A percentile compares a stretch with the other conserved stretches of the same genome.
phyloP scores from a whole-genome alignment of 2,888 invertebrate genomes.

The Coelogynopora nodosa region DNA sequence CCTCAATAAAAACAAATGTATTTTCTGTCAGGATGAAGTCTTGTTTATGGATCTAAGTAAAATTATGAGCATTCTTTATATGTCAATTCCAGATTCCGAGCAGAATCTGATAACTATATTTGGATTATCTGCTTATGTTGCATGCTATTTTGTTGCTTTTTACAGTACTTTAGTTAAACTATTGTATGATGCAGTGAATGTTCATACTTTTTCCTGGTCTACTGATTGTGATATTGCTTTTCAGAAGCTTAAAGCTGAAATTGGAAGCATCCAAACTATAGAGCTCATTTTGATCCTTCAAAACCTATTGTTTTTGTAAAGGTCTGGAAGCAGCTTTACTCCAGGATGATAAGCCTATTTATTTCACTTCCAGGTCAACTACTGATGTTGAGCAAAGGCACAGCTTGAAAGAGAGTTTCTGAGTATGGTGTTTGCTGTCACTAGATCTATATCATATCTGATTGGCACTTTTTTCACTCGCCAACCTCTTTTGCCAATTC shows the following conservation, averaged over 20 bases:
- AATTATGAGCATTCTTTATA: not conserved
- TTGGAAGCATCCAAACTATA: constrained; percentile 4
- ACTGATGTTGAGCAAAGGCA: constrained; percentile 42
- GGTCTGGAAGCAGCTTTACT: constrained; percentile 26
- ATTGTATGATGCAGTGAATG: constrained; percentile 5
- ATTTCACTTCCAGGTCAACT: constrained; percentile 45
- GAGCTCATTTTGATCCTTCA: constrained; percentile 24
- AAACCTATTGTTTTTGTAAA: not conserved
- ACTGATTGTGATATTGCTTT: constrained; percentile 28
- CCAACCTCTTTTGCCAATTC: constrained; percentile 44
- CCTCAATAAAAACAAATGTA: constrained; percentile 35
- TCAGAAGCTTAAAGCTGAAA: not conserved
- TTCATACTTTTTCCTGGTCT: constrained; percentile 6
- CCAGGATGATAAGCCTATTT: constrained; percentile 40
- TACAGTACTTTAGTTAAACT: constrained; percentile 25
- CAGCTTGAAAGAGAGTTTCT: constrained; percentile 44
- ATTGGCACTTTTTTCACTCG: constrained; percentile 42
- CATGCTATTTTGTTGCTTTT: constrained; percentile 17
- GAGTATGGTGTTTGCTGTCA: constrained; percentile 43
- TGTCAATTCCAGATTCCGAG: constrained; percentile 22
- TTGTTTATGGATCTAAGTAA: constrained; percentile 16
- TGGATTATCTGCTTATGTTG: constrained; percentile 16
- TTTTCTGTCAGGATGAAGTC: constrained; percentile 23
- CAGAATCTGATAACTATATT: constrained; percentile 10
- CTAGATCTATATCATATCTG: constrained; percentile 43